phyloP scores from a whole-genome alignment of 2,888 invertebrate genomes.

The Xanthia togata region DNA sequence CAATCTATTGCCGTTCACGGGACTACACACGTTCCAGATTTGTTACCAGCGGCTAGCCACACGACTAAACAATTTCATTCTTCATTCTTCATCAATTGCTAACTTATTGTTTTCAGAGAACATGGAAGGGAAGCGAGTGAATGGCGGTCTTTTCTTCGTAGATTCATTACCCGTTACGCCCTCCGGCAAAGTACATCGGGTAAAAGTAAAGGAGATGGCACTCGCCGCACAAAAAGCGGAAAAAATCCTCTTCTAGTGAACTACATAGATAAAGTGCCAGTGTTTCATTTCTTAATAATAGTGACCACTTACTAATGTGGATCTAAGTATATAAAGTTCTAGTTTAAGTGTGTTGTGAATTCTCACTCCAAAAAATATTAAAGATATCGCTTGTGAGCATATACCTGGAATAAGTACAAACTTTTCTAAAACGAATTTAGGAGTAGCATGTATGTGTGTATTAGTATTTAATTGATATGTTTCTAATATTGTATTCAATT shows the following conservation, averaged over 20 bases:
- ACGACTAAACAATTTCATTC: conserved; percentile 43
- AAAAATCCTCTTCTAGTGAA: conserved; percentile 60
- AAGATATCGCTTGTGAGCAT: conserved; percentile 10
- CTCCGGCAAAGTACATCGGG: conserved; percentile 75
- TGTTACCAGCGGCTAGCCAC: conserved; percentile 34
- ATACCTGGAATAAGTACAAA: conserved; percentile 14
- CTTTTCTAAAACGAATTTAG: conserved; percentile 8
- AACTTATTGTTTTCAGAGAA: conserved; percentile 67
- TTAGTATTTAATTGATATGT: conserved; percentile 17
- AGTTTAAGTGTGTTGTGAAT: conserved; percentile 28
- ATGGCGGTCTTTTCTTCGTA: conserved; percentile 73
- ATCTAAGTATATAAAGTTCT: conserved; percentile 38
- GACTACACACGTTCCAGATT: conserved; percentile 48
- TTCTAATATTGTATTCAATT: conserved; percentile 20
- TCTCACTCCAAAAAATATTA: conserved; percentile 17
- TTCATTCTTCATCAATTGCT: conserved; percentile 45
- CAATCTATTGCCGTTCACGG: conserved; percentile 40
- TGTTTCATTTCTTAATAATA: conserved; percentile 33
- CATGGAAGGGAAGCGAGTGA: conserved; percentile 70
- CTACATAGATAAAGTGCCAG: conserved; percentile 25
- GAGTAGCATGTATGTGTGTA: background rate
- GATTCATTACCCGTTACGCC: conserved; percentile 72
- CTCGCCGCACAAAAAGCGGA: conserved; percentile 63
- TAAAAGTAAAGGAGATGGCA: conserved; percentile 71
- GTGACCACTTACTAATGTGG: conserved; percentile 21